Conservation (phyloP, 2,797 vertebrate species). For the Florisuga fusca region DNA sequence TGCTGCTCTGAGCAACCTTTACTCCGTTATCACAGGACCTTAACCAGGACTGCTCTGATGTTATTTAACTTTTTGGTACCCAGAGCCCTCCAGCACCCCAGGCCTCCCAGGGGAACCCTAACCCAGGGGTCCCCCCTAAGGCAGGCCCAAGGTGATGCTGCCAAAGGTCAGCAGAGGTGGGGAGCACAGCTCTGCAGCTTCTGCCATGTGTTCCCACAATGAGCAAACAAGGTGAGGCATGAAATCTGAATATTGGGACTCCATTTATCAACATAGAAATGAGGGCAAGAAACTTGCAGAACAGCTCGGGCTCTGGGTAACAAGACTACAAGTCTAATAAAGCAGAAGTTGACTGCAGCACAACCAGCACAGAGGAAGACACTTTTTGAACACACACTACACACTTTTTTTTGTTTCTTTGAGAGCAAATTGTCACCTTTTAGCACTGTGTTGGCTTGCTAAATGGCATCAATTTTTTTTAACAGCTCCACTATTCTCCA, state of each 20-base stretch:
- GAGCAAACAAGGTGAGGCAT: neutral
- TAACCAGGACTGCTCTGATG: neutral
- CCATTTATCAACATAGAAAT: neutral
- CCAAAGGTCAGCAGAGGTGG: neutral
- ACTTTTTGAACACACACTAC: neutral
- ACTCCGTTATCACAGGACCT: neutral
- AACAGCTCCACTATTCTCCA: neutral
- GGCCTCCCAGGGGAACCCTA: neutral
- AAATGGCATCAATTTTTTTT: neutral
- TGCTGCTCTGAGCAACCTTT: neutral
- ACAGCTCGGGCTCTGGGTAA: neutral
- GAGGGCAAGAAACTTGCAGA: neutral
- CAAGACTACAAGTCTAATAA: neutral
- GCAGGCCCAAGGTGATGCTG: neutral
- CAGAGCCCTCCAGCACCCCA: neutral
- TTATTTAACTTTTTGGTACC: neutral
- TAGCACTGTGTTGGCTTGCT: neutral
- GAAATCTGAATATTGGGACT: neutral
- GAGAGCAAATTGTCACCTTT: neutral
- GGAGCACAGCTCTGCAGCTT: neutral
- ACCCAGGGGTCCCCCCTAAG: neutral
- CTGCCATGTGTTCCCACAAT: fast-evolving
- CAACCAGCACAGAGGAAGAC: neutral
- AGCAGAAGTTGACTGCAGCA: neutral
- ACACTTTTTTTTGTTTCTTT: neutral